Evolutionary conservation across 1,140 invertebrate species (phyloP).

Genomic region (Medauroidea extradentata): DNA sequence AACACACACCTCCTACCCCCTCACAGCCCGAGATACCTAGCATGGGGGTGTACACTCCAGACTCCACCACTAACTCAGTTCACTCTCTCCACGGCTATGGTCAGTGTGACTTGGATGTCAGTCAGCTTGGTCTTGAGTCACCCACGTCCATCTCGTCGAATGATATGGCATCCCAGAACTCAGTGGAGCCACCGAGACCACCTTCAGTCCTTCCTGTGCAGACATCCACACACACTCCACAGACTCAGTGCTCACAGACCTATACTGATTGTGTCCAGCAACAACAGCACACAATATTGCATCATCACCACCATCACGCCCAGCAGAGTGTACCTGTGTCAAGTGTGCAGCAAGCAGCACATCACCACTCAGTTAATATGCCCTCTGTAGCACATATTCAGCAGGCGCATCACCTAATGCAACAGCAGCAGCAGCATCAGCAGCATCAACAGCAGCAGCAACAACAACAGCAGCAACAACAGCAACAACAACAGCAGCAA

Average conservation of each 20-base stretch:
- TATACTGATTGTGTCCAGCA: constrained; percentile 35
- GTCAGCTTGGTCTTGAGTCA: constrained; percentile 77
- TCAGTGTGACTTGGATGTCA: constrained; percentile 76
- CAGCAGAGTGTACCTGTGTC: constrained; percentile 49
- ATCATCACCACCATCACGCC: constrained; percentile 41
- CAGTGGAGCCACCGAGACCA: constrained; percentile 58
- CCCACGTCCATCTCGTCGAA: constrained; percentile 77
- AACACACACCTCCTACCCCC: constrained; percentile 50
- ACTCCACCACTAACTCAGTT: constrained; percentile 79
- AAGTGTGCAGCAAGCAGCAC: constrained; percentile 51
- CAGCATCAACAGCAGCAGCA: constrained; percentile 23
- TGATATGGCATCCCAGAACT: constrained; percentile 73
- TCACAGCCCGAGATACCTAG: constrained; percentile 62
- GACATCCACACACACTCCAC: constrained; percentile 16
- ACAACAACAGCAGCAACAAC: constrained; percentile 7
- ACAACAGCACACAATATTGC: constrained; percentile 37
- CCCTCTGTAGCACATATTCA: constrained; percentile 47
- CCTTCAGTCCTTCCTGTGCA: constrained; percentile 33
- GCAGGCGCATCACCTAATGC: constrained; percentile 34
- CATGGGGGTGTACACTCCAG: constrained; percentile 77
- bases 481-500: constrained; percentile 9
- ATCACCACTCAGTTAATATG: constrained; percentile 41
- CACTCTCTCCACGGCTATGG: constrained; percentile 71
- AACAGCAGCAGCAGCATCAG: constrained; percentile 38
- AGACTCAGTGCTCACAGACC: constrained; percentile 11